phyloP scores from a whole-genome alignment of 35 echinoderm and acorn worm genomes.

The Holothuria glaberrima region DNA sequence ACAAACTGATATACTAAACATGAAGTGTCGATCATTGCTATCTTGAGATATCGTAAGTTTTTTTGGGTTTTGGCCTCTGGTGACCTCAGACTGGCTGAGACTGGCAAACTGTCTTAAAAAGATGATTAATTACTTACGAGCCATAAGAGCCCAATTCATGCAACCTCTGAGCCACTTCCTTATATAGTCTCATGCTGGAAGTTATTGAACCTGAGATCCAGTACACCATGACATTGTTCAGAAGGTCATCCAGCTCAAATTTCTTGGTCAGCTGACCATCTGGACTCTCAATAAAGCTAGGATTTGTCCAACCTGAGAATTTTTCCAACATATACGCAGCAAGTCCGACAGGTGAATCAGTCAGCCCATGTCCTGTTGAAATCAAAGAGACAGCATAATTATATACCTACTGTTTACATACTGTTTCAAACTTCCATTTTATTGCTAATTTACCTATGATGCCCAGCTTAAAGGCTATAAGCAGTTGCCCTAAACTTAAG shows the following conservation, averaged over 20 bases:
- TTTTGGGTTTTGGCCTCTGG: too few species aligned
- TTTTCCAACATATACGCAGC: slow-evolving; percentile 83
- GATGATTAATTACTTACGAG: not conserved
- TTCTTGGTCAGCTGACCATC: slow-evolving; percentile 24
- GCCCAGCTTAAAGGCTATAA: too few species aligned
- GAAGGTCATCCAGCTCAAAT: slow-evolving; percentile 54
- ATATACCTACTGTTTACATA: too few species aligned
- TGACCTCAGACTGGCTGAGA: too few species aligned
- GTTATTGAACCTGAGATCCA: slow-evolving; percentile 64
- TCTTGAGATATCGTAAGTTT: too few species aligned
- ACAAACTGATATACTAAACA: too few species aligned
- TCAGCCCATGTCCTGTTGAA: slow-evolving; percentile 62
- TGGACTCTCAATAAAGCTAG: not conserved
- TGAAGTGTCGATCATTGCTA: too few species aligned
- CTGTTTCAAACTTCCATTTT: too few species aligned
- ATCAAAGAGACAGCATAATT: too few species aligned
- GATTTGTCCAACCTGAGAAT: slow-evolving; percentile 49
- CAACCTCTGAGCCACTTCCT: not conserved
- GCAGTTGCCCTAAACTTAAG: too few species aligned
- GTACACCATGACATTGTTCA: slow-evolving; percentile 79
- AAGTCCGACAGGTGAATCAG: slow-evolving; percentile 76
- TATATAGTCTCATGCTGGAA: slow-evolving; percentile 24
- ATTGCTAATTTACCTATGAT: too few species aligned
- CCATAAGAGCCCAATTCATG: not conserved
- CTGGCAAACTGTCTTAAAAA: too few species aligned